Conservation (phyloP, 1,140 invertebrate species). For the Mya arenaria region DNA sequence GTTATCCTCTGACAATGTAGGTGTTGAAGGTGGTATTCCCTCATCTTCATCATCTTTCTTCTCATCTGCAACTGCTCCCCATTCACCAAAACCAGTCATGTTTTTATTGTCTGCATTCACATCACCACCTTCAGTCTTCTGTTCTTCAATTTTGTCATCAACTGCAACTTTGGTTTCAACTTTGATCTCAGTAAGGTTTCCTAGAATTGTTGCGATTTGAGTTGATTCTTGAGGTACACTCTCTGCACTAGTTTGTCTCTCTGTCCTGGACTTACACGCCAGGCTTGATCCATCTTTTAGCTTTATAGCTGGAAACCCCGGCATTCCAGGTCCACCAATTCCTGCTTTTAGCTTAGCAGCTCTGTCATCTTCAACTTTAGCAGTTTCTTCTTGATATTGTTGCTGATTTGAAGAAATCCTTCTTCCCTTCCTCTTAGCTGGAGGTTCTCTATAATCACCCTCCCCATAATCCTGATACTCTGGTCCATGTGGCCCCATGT, state of each 20-base stretch:
- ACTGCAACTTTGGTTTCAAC: background rate
- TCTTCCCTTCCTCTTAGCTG: background rate
- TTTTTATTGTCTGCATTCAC: background rate
- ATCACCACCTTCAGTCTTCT: no score
- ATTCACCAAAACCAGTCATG: slow-evolving; percentile 22
- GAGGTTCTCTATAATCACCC: background rate
- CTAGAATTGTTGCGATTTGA: background rate
- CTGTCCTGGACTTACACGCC: background rate
- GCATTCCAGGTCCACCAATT: slow-evolving; percentile 23
- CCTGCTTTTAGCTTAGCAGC: slow-evolving; percentile 7
- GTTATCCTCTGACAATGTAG: slow-evolving; percentile 41
- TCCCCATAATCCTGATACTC: background rate
- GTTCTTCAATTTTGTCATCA: background rate
- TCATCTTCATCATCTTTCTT: background rate
- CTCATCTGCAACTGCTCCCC: background rate
- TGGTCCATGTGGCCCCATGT: slow-evolving; percentile 3
- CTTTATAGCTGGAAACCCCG: slow-evolving; percentile 21
- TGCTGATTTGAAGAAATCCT: no score
- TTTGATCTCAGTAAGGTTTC: background rate
- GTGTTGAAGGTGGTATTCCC: slow-evolving; percentile 4
- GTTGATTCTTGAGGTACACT: background rate
- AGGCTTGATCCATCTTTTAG: no score
- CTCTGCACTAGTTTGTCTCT: background rate
- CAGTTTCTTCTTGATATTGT: no score
- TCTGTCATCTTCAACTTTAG: no score